These are phyloP conservation scores for Archips xylosteana DNA, from an alignment of 2,888 invertebrate genomes.

Conservation along the genomic window DNA sequence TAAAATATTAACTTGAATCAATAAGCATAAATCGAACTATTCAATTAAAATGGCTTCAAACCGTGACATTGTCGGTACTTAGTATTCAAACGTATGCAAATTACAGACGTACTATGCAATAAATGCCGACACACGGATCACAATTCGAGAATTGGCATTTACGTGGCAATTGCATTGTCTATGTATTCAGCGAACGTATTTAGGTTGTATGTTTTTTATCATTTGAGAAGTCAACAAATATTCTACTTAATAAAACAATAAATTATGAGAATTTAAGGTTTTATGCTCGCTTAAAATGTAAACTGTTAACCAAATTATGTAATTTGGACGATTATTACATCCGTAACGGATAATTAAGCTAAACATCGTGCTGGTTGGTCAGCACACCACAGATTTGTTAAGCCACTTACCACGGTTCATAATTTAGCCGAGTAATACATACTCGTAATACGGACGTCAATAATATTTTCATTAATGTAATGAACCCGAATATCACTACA, in stretches of 20 bases:
- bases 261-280: too few relatives aligned
- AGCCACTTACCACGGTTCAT: too few relatives aligned
- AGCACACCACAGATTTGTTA: too few relatives aligned
- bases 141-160: constrained; percentile 84
- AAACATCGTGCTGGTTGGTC: too few relatives aligned
- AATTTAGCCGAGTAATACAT: too few relatives aligned
- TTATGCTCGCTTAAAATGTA: neutral
- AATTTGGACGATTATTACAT: too few relatives aligned
- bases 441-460: too few relatives aligned
- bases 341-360: too few relatives aligned
- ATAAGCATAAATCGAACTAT: constrained; percentile 80
- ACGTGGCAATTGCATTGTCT: constrained; percentile 73
- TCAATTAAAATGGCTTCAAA: constrained; percentile 82
- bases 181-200: constrained; percentile 44
- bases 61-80: constrained; percentile 77
- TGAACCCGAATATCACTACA: too few relatives aligned
- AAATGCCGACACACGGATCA: constrained; percentile 84
- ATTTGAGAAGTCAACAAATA: neutral
- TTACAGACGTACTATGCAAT: constrained; percentile 84
- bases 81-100: constrained; percentile 86
- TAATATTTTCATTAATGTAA: too few relatives aligned
- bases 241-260: neutral
- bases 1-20: constrained; percentile 65
- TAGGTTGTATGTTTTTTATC: neutral
- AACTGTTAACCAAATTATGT: too few relatives aligned